Percentiles rank a stretch among this genome's conserved stretches.
phyloP scores from a whole-genome alignment of 2,113 vertebrate genomes.

The Ardeotis arabs region DNA sequence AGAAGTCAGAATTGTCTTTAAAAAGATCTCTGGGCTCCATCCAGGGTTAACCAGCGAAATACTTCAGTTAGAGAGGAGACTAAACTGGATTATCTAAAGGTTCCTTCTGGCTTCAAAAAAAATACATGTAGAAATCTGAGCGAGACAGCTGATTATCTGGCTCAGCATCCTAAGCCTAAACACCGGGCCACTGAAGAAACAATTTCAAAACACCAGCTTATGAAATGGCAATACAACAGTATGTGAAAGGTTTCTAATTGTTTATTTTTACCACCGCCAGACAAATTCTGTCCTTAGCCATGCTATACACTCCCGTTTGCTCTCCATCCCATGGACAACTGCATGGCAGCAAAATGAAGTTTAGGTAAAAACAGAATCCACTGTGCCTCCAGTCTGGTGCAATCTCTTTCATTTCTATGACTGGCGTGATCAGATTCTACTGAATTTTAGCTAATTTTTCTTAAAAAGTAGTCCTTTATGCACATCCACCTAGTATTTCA shows the following conservation, averaged over 20 bases:
- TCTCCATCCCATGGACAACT: neutral
- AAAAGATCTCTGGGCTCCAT: neutral
- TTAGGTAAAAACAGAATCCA: neutral
- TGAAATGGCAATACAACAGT: accelerated
- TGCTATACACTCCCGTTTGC: accelerated
- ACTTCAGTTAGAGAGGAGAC: neutral
- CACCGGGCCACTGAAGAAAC: neutral
- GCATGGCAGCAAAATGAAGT: neutral
- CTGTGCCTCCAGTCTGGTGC: no score
- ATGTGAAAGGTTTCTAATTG: neutral
- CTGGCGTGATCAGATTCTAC: neutral
- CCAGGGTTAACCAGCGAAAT: neutral
- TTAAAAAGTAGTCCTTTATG: neutral
- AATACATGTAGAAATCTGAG: neutral
- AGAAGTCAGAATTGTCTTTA: neutral
- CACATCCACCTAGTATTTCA: neutral
- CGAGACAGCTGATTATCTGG: neutral
- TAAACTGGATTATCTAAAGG: neutral
- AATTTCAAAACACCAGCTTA: neutral
- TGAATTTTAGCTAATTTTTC: neutral
- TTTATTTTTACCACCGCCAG: neutral
- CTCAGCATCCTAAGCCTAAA: neutral
- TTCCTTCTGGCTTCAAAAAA: neutral
- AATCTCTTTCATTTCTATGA: neutral
- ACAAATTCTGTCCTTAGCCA: neutral